These are phyloP conservation scores for Nothoprocta pentlandii DNA, from an alignment of 2,113 vertebrate genomes.

Conservation along the genomic window DNA sequence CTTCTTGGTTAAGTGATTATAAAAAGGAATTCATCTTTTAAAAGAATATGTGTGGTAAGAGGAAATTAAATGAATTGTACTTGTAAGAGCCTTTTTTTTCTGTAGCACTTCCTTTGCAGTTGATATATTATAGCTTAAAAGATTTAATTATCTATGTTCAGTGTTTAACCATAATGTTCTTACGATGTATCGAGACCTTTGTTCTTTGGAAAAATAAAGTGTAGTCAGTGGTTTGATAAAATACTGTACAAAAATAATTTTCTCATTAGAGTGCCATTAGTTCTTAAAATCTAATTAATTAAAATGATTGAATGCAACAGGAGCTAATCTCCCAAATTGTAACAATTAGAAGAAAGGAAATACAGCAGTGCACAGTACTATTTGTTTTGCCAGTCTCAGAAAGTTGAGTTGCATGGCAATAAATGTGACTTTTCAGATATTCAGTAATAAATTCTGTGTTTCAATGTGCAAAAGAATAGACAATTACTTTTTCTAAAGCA, in stretches of 20 bases:
- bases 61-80: neutral
- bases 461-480: neutral
- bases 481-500: neutral
- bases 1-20: neutral
- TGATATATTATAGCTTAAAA: neutral
- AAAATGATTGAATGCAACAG: neutral
- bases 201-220: neutral
- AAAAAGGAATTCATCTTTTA: neutral
- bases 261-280: neutral
- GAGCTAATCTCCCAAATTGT: neutral
- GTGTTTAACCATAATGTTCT: neutral
- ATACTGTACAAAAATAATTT: neutral
- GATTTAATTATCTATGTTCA: slow-evolving; percentile 7
- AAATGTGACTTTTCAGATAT: neutral
- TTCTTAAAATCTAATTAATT: slow-evolving; percentile 37
- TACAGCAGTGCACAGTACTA: neutral
- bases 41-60: neutral
- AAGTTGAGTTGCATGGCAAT: neutral
- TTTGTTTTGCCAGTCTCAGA: neutral
- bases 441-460: neutral
- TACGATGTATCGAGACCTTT: neutral
- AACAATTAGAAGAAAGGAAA: neutral
- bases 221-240: neutral
- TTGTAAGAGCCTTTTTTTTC: neutral
- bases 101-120: neutral